Evolutionary conservation across 2,113 vertebrate species (phyloP), one percentile per base, ranked within the genome.

Genomic region (Carettochelys insculpta): DNA sequence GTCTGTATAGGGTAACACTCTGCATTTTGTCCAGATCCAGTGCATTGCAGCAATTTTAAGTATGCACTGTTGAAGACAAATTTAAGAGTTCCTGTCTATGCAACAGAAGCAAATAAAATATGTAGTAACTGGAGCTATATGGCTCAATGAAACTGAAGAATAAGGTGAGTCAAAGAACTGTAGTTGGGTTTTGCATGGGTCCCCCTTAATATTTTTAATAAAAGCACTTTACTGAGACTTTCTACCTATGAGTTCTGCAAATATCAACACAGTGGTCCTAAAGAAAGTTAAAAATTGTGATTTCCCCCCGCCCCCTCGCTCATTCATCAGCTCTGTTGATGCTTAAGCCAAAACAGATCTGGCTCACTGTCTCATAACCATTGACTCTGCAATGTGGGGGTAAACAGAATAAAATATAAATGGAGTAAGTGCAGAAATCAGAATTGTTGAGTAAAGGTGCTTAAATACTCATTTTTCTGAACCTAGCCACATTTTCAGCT

Each of bases 141-240:
- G 52, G 82, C 77, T 79, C 80, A 1, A 2, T 27, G 76, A 86
- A 80, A 76, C 85, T 53, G 68, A 86, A 81, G 73, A 50, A 20
- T 41, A 31, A 75, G 14, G 25, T 12, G 38, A 54, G 19, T n/a
- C 43, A 27, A 29, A 45, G 77, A 34, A 10, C 2, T 6, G 68
- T 10, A 50, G 38, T 3, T 84, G 61, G 1, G 86, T 3, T 71
- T 19, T 16, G 12, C 11, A 4, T 3, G 20, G 14, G 2, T 1
- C 48, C 29, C 12, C 75, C n/a, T 2, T 43, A 56, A 89, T 25
- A 77, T 8, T 80, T 61, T 14, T 14, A n/a, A 34, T 14, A 58
- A 61, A 58, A 54, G 27, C 27, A 56, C 5, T 17, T 34, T 17
- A 9, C 16, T 65, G 61, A 65, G 16, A 20, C n/a, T 65, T 65